These are phyloP conservation scores for Cottoperca gobio DNA, from an alignment of 2,797 vertebrate species.

Conservation along the genomic window DNA sequence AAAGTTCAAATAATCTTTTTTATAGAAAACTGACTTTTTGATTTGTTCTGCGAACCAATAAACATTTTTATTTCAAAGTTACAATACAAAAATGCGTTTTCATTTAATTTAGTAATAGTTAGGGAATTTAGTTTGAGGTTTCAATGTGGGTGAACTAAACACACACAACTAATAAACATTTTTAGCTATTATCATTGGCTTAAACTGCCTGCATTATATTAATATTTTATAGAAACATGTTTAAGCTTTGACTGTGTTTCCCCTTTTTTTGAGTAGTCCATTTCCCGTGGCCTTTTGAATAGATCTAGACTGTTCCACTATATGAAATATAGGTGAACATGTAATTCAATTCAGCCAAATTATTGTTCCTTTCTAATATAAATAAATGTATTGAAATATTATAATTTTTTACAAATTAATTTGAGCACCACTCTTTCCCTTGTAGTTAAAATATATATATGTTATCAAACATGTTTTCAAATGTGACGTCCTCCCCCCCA, in stretches of 20 bases:
- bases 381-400: accelerated
- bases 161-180: not conserved
- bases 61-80: accelerated
- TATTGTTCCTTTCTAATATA: not conserved
- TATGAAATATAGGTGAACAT: conserved; percentile 31
- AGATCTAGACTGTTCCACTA: conserved; percentile 64
- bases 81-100: not conserved
- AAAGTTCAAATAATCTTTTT: not conserved
- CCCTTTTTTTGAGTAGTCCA: conserved; percentile 47
- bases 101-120: not conserved
- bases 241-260: not conserved
- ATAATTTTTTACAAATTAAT: accelerated
- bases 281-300: conserved; percentile 57
- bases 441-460: accelerated
- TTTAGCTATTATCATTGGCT: not conserved
- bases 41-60: not conserved
- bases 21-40: not conserved
- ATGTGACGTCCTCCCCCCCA: conserved; percentile 28
- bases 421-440: accelerated
- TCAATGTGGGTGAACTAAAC: not conserved
- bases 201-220: not conserved
- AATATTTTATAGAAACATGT: not conserved
- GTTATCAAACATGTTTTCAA: not conserved
- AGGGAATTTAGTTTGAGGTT: not conserved
- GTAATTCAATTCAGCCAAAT: not conserved